A percentile compares a stretch with the other conserved stretches of the same genome.
Conservation (phyloP, 2,113 vertebrate species). For the Entomyzon cyanotis region DNA sequence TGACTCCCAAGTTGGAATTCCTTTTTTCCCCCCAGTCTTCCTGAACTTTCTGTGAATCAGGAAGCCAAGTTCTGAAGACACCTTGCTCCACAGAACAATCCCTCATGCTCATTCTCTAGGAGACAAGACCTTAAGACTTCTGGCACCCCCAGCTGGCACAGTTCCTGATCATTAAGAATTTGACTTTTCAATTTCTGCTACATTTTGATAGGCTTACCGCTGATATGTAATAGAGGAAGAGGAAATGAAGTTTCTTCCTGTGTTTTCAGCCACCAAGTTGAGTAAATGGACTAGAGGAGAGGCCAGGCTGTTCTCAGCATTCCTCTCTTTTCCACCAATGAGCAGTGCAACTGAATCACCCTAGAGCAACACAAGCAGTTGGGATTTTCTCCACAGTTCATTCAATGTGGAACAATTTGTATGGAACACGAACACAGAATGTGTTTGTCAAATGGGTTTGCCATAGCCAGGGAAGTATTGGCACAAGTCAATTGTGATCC, state of each 20-base stretch:
- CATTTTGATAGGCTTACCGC: neutral
- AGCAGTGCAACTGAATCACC: neutral
- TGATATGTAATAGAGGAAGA: neutral
- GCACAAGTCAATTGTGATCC: neutral
- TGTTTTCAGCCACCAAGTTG: neutral
- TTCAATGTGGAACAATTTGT: rapidly evolving
- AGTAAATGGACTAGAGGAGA: neutral
- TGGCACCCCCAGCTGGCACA: neutral
- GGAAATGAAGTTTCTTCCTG: neutral
- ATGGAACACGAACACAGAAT: neutral
- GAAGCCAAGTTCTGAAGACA: neutral
- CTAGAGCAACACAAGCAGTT: neutral
- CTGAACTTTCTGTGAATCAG: neutral
- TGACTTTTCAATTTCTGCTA: neutral
- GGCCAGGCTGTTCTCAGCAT: neutral
- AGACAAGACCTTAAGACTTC: neutral
- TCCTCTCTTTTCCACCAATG: neutral
- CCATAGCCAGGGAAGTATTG: neutral
- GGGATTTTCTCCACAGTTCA: neutral
- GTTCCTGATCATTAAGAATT: neutral
- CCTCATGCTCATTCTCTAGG: neutral
- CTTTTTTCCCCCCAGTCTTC: neutral
- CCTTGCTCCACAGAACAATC: neutral
- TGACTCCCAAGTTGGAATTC: neutral
- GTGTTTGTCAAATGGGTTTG: neutral